phyloP scores from a whole-genome alignment of 2,113 vertebrate genomes.

The Notothenia rossii region DNA sequence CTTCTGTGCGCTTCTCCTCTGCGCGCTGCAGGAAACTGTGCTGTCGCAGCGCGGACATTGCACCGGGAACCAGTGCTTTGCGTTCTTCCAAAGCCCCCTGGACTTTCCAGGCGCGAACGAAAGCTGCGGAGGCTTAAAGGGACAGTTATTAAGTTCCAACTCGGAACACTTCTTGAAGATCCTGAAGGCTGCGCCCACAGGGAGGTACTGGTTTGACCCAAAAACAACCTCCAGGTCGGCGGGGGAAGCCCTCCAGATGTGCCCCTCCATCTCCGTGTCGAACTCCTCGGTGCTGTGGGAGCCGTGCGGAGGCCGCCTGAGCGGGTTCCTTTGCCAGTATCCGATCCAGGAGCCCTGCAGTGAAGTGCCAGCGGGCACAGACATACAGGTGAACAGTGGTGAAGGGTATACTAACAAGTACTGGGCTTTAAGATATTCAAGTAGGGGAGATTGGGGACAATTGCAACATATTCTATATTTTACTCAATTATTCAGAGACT shows the following conservation, averaged over 20 bases:
- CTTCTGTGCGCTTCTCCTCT: conserved; percentile 20
- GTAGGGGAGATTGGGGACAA: too few relatives aligned
- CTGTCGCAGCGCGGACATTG: conserved; percentile 27
- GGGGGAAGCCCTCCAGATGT: neutral
- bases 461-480: too few relatives aligned
- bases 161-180: fast-evolving
- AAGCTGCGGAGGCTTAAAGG: fast-evolving
- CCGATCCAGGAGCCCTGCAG: fast-evolving
- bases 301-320: neutral
- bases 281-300: fast-evolving
- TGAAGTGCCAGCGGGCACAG: fast-evolving
- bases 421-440: too few relatives aligned
- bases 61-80: conserved; percentile 17
- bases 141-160: neutral
- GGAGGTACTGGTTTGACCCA: conserved; percentile 45
- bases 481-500: too few relatives aligned
- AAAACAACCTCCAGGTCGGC: fast-evolving
- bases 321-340: conserved; percentile 57
- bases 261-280: conserved; percentile 9
- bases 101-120: conserved; percentile 11
- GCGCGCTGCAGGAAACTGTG: conserved; percentile 20
- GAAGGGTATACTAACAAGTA: too few relatives aligned
- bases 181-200: fast-evolving
- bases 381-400: neutral
- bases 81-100: neutral